Evolutionary conservation across 37 sponge, comb jelly and placozoan species (phyloP), one percentile per base, ranked within the genome.

Genomic region (Bolinopsis microptera): DNA sequence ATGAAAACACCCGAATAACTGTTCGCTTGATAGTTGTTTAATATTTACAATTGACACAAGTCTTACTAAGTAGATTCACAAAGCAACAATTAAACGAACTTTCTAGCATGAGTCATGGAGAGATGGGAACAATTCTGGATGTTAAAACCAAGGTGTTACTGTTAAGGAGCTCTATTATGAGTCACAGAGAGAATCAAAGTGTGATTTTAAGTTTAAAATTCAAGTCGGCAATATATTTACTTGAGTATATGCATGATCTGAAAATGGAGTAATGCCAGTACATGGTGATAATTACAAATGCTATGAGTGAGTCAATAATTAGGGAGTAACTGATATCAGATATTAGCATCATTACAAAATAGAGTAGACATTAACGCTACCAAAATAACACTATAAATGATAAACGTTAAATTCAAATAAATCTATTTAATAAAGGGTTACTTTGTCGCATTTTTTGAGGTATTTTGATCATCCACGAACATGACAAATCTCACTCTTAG

Each of bases 361-460:
- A 48, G 61, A 48, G 61, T 13, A 48, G 5, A 48, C 61, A 48
- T 48, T 48, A 48, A 5, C 61, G 61, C 61, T 48, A 48, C 61
- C 61, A 48, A 48, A 48, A 48, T 48, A 48, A 48, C 61, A 48
- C 61, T 48, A 48, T 5, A 48, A 48, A 48, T 48, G 61, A 18
- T 77, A 77, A 77, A 77, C 80, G 80, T 77, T 77, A 35, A 77
- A 77, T 77, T 77, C 80, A 77, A 77, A 77, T 77, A 77, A 77
- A 77, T 77, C 80, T 77, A 35, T 48, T 48, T 48, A 48, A 48
- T 48, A 48, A n/a, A n/a, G n/a, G n/a, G n/a, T n/a, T 48, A 48
- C 13, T 18, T 18, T 48, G 61, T 48, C 13, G 61, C 61, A 18
- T 48, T 48, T 48, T 48, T 48, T 48, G 61, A 48, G 13, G 5